Base-by-base conservation (phyloP, 2,113 vertebrate species). In the Neodon shergylaensis region DNA sequence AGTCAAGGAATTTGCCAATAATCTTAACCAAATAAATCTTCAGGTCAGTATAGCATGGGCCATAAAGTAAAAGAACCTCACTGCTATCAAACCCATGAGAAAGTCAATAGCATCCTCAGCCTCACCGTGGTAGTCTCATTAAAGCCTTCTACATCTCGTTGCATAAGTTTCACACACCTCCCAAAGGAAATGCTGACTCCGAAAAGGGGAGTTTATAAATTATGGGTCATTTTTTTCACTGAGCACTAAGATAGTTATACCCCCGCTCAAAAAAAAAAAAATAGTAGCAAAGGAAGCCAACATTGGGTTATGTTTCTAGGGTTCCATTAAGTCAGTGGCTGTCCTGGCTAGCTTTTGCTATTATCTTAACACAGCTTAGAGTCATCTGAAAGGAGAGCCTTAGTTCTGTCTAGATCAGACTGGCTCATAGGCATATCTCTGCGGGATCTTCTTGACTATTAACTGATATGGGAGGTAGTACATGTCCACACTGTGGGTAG, bases 121-220 rank as follows among this genome's bases (percentile, higher is more conserved):
- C 63, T 84, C 21, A 36, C 74, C 8, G 7, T 58, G 72, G 42
- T 5, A n/a, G 13, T 44, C 73, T 63, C 77, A 73, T 49, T 92
- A 92, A 97, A 95, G 91, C 21, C 88, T 65, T 92, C 73, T 10
- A 19, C n/a, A 76, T 82, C 87, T 95, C 65, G 52, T 86, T 83
- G 16, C 21, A 66, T 92, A 94, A 84, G 52, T 66, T 22, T 90
- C 81, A 78, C 8, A 42, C 0, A 0, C 36, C 76, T 79, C 52
- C 88, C 42, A 63, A 44, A 72, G 74, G 65, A 93, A 93, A 91
- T 16, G 49, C 44, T 96, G n/a, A 88, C 72, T 88, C 36, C 47
- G 24, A 85, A 91, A 19, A 77, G 79, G 28, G 19, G 87, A 82
- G 39, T 77, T 79, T 77, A 66, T 77, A 92, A 93, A 93, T 68